Base-by-base conservation (phyloP, 2,113 vertebrate genomes). In the Carettochelys insculpta region DNA sequence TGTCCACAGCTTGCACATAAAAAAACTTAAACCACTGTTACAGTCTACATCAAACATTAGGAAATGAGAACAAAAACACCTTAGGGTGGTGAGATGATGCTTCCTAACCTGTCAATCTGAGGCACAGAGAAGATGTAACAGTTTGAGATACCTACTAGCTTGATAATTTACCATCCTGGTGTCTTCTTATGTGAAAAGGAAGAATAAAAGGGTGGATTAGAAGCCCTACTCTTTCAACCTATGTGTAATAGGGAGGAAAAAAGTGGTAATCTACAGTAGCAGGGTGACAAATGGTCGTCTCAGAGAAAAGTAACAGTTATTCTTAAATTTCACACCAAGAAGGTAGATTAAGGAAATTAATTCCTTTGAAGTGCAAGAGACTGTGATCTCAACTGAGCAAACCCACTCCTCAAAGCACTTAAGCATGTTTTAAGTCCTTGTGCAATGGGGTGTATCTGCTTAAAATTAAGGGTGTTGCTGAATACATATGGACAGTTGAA, bases 41-140 rank as follows among this genome's bases (percentile, higher is more conserved):
- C 27, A 82, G 61, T 87, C 91, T 82, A 77, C 19, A 34, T 79
- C 91, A 83, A 85, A 77, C 83, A 86, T 52, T 76, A 80, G 87
- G 77, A 77, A 89, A 76, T 4, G 94, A 78, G 85, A 94, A 92
- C 80, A 97, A 95, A 92, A 76, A 92, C 71, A 82, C 93, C 43
- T 91, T 87, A 68, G 83, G 61, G 51, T 87, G 78, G 79, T 34
- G n/a, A 43, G 56, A 83, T 92, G 88, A 85, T 85, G 1, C 80
- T 48, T 92, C 92, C 53, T 34, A 85, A 38, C 11, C 54, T 90
- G 86, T 7, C 25, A 89, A 14, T 82, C n/a, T 68, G 88, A 45
- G 82, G 80, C 43, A 51, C 51, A 84, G 71, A 78, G 68, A 54
- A 87, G 87, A 91, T 65, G 83, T 83, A 91, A 9, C 54, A 82